phyloP scores from a whole-genome alignment of 1,140 invertebrate species.

The Anoplolepis gracilipes region DNA sequence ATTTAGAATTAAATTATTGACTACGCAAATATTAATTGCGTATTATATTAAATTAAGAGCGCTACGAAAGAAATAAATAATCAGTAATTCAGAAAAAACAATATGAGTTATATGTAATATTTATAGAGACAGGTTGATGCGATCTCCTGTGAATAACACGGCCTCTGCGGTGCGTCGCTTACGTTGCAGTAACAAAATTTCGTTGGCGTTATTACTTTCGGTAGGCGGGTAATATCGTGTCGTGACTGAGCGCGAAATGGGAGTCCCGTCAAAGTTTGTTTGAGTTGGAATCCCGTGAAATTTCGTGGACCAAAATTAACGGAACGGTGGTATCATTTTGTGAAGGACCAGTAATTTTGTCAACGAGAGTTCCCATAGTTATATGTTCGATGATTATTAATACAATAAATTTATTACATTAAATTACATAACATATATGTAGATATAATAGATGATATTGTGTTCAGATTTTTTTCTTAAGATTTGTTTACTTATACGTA shows the following conservation, averaged over 20 bases:
- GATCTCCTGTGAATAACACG: constrained; percentile 43
- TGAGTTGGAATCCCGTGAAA: constrained; percentile 55
- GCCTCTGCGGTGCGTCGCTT: constrained; percentile 45
- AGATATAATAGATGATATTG: neutral
- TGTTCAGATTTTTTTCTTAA: neutral
- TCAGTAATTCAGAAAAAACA: constrained; percentile 24
- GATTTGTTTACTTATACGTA: neutral
- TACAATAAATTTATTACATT: constrained; percentile 23
- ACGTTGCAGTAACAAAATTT: constrained; percentile 50
- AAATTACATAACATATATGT: neutral
- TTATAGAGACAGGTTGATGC: constrained; percentile 24
- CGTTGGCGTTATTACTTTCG: constrained; percentile 40
- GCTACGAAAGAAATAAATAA: constrained; percentile 1
- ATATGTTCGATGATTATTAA: constrained; percentile 7
- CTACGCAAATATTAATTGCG: neutral
- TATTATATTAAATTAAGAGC: neutral
- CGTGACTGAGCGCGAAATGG: constrained; percentile 45
- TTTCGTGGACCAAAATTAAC: constrained; percentile 68
- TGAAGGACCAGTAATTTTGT: constrained; percentile 52
- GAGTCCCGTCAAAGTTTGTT: constrained; percentile 65
- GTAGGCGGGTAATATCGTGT: constrained; percentile 16
- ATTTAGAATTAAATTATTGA: neutral
- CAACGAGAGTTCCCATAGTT: constrained; percentile 34
- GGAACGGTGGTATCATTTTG: constrained; percentile 65
- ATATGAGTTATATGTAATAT: constrained; percentile 30